Conservation (phyloP, 2,113 vertebrate species). For the Benitochromis conjunctus region DNA sequence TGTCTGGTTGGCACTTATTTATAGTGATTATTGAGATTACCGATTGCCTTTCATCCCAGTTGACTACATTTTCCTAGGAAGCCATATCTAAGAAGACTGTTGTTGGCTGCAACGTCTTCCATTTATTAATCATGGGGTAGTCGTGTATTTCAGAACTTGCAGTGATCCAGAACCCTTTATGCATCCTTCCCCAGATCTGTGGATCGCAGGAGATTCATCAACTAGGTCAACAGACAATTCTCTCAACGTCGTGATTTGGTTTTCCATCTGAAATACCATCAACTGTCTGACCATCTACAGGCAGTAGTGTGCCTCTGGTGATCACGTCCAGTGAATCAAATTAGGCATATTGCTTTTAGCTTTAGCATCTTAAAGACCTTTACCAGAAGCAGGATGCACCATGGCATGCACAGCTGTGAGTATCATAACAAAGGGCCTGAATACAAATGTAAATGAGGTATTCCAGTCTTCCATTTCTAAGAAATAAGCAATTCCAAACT, state of each 20-base stretch:
- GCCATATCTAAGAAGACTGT: background rate
- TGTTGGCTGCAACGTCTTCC: background rate
- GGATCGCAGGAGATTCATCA: background rate
- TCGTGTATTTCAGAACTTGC: background rate
- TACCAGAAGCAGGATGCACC: background rate
- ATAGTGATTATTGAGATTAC: background rate
- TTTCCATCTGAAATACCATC: background rate
- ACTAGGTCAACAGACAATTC: background rate
- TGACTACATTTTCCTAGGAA: background rate
- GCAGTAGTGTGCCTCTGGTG: background rate
- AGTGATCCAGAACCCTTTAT: background rate
- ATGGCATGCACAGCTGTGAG: background rate
- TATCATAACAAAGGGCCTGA: background rate
- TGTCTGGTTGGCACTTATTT: background rate
- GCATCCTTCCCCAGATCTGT: background rate
- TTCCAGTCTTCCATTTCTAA: background rate
- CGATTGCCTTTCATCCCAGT: background rate
- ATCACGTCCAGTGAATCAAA: background rate
- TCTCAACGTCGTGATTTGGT: background rate
- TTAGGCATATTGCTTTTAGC: background rate
- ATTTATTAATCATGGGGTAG: background rate
- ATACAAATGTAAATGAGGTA: background rate
- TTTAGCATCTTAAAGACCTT: background rate
- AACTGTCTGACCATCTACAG: background rate
- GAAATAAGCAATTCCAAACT: background rate